phyloP scores from a whole-genome alignment of 2,797 vertebrate genomes.

The Anguilla obscura region DNA sequence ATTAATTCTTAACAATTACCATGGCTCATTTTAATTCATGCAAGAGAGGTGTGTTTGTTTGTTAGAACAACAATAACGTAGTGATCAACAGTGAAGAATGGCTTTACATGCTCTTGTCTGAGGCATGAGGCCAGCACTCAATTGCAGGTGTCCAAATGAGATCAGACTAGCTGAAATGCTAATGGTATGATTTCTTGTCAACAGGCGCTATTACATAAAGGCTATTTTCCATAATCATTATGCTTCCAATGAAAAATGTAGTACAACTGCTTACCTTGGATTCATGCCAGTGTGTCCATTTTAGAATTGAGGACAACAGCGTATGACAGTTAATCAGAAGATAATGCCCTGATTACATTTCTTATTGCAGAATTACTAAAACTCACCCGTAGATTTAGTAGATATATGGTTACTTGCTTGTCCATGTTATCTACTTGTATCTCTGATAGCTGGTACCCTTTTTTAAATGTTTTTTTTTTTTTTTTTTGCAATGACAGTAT shows the following conservation, averaged over 20 bases:
- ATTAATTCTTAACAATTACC: background rate
- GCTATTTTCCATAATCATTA: background rate
- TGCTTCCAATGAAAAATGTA: background rate
- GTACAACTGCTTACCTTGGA: background rate
- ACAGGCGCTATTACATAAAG: background rate
- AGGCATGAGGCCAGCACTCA: background rate
- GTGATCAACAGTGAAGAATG: background rate
- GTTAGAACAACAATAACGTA: background rate
- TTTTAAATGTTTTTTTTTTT: background rate
- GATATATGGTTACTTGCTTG: background rate
- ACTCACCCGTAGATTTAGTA: background rate
- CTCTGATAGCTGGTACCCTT: background rate
- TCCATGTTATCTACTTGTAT: background rate
- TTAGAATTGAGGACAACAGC: background rate
- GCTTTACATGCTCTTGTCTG: background rate
- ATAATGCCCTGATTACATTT: background rate
- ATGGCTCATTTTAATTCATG: background rate
- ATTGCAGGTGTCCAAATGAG: background rate
- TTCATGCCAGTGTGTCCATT: background rate
- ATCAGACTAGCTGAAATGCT: background rate
- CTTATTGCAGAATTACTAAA: background rate
- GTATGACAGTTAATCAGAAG: background rate
- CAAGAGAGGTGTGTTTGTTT: background rate
- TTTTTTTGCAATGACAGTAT: background rate
- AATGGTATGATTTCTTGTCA: background rate